Evolutionary conservation across 2,797 vertebrate species (phyloP), one percentile per base, ranked within the genome.

Genomic region (Corythornis leucogaster): DNA sequence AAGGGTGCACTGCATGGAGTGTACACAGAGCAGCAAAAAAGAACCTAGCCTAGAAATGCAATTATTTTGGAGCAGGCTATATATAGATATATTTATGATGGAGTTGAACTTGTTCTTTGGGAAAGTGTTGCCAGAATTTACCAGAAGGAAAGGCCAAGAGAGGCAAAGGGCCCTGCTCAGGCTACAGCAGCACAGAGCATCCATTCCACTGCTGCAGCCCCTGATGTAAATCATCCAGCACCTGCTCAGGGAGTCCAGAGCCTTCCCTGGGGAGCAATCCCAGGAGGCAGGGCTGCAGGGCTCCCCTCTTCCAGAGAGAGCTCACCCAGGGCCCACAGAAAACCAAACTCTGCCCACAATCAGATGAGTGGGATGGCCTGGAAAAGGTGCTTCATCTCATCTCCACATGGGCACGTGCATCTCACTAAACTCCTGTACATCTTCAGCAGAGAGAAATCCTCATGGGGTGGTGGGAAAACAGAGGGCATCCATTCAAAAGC

Each of bases 341-440:
- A 78, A 71, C 62, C 62, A 45, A 78, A 74, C 48, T 61, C 78
- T 93, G 91, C 71, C 75, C 91, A 86, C 64, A 70, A 30, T 61
- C 79, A 77, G 69, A 71, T 18, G 67, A 82, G 43, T 21, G 81
- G 61, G 90, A 87, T 82, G 78, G 67, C 71, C 83, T 91, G 75
- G 85, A 81, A 95, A 96, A 94, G 86, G 87, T 92, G 66, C 80
- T 96, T 92, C 88, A 91, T 93, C 69, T 89, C 88, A 93, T 91
- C 81, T 94, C 69, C 84, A 42, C 40, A 66, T 73, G 92, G 94
- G 81, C 86, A 94, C 92, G 68, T 63, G 66, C n/a, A 69, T 71
- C 76, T 94, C 85, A 93, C 89, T 92, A 90, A 93, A 94, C 76
- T 79, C 51, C 63, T 71, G 79, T 55, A 80, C 63, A 57, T 87